Percentiles rank a stretch among this genome's conserved stretches.
phyloP scores from a whole-genome alignment of 2,797 vertebrate genomes.

The Spheniscus humboldti region DNA sequence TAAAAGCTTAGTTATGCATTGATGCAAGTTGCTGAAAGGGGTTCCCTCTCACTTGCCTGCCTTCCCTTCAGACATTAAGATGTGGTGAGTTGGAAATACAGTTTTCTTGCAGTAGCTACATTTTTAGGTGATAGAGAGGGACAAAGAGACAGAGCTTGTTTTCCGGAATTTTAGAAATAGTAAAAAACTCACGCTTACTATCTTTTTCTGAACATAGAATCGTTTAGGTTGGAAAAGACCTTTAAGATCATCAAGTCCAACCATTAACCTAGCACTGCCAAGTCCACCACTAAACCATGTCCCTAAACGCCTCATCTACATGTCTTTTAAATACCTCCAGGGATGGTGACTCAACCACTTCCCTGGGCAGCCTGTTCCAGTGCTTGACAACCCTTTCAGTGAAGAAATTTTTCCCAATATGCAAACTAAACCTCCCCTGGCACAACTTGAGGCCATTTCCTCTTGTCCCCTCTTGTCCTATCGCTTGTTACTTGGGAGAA shows the following conservation, averaged over 20 bases:
- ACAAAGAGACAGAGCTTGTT: neutral
- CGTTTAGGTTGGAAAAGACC: neutral
- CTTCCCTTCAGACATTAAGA: neutral
- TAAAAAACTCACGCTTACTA: rapidly evolving
- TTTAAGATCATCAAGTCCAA: neutral
- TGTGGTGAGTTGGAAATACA: neutral
- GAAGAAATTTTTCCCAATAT: neutral
- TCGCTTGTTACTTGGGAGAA: no score
- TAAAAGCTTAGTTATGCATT: neutral
- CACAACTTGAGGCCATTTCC: no score
- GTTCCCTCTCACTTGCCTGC: neutral
- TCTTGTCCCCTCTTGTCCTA: no score
- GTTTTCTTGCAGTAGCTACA: neutral
- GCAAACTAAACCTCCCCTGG: neutral
- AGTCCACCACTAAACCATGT: neutral
- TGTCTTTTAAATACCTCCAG: neutral
- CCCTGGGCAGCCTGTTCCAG: neutral
- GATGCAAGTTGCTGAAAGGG: neutral
- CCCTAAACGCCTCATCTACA: neutral
- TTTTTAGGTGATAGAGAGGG: neutral
- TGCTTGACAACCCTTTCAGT: neutral
- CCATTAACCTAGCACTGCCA: neutral
- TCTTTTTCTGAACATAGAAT: neutral
- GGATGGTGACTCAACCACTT: neutral
- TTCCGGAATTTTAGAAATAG: neutral